A percentile compares a stretch with the other conserved stretches of the same genome.
phyloP scores from a whole-genome alignment of 2,888 invertebrate genomes.

The Eupithecia vulgata region DNA sequence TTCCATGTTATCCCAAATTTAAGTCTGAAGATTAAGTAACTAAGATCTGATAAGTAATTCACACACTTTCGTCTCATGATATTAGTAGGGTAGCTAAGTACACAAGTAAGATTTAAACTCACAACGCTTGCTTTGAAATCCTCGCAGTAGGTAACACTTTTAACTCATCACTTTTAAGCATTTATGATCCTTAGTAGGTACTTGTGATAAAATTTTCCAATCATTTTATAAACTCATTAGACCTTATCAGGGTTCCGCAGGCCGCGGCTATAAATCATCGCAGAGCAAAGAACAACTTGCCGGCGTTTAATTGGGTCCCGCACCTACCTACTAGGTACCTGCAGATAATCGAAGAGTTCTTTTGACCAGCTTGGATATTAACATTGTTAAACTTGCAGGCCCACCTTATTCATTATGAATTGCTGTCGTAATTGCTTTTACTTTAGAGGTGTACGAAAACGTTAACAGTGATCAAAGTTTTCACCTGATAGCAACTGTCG shows the following conservation, averaged over 20 bases:
- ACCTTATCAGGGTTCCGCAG: constrained; percentile 55
- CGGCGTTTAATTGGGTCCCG: constrained; percentile 54
- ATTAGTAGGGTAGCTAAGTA: not conserved
- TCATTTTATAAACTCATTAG: constrained; percentile 36
- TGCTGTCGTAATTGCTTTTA: not conserved
- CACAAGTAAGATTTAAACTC: not conserved
- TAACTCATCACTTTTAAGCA: no score
- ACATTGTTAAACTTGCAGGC: not conserved
- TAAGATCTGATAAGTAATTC: not conserved
- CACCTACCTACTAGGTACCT: constrained; percentile 26
- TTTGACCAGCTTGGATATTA: not conserved
- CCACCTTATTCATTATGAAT: not conserved
- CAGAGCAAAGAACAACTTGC: constrained; percentile 58
- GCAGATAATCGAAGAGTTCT: not conserved
- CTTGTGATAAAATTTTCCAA: constrained; percentile 15
- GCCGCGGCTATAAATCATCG: constrained; percentile 56
- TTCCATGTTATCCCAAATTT: no score
- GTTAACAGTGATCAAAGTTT: not conserved
- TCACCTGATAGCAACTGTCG: not conserved
- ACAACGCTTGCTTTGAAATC: not conserved
- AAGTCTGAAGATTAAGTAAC: no score
- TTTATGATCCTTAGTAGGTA: not conserved
- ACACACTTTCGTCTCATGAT: not conserved
- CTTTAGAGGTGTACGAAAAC: not conserved
- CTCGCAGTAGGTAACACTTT: not conserved